Percentiles rank a stretch among this genome's conserved stretches.
Conservation (phyloP, 2,797 vertebrate species). For the Spheniscus humboldti region DNA sequence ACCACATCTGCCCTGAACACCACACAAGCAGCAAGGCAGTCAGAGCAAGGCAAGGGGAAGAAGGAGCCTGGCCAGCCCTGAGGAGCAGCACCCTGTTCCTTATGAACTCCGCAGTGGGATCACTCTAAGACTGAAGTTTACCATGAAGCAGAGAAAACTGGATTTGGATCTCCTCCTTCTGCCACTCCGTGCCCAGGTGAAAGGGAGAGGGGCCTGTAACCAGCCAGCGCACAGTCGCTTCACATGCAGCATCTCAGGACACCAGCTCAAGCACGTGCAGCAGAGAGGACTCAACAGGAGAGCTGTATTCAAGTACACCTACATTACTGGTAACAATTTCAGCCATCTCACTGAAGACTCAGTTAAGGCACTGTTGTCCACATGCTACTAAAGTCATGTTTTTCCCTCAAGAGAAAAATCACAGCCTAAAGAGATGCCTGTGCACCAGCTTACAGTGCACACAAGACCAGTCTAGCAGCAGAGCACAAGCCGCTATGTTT, state of each 20-base stretch:
- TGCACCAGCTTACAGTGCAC: not conserved
- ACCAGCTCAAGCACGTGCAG: not conserved
- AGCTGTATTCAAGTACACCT: not conserved
- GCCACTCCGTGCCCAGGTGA: not conserved
- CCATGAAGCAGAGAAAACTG: not conserved
- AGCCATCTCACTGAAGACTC: not conserved
- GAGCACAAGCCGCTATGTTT: not conserved
- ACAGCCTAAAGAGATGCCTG: not conserved
- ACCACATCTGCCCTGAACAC: not conserved
- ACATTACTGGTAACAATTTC: not conserved
- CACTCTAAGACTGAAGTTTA: not conserved
- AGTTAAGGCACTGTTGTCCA: not conserved
- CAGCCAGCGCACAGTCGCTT: not conserved
- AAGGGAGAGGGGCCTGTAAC: not conserved
- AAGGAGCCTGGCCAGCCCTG: not conserved
- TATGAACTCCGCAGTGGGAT: not conserved
- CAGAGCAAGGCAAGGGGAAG: not conserved
- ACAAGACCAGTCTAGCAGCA: not conserved
- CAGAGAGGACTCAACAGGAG: not conserved
- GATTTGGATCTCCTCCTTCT: not conserved
- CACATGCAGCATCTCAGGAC: not conserved
- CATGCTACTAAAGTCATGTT: not conserved
- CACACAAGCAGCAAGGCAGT: not conserved
- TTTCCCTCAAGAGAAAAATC: not conserved
- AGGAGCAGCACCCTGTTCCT: not conserved